phyloP scores from a whole-genome alignment of 2,113 vertebrate genomes.

The Ranitomeya variabilis region DNA sequence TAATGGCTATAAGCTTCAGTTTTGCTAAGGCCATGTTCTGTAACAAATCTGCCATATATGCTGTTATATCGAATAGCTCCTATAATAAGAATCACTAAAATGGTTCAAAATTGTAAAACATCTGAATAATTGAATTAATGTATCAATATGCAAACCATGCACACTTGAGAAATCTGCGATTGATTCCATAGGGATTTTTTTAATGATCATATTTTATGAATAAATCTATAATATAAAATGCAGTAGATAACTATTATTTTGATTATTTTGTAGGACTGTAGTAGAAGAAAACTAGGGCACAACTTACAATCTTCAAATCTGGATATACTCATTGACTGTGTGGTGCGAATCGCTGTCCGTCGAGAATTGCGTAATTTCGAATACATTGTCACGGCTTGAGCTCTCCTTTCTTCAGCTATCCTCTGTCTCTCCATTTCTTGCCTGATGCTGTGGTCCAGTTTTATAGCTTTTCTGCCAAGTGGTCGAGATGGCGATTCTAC shows the following conservation, averaged over 20 bases:
- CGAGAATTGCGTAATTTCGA: slow-evolving; percentile 67
- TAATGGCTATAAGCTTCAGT: no score
- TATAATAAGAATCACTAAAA: no score
- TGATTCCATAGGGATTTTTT: no score
- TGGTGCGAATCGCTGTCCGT: not conserved
- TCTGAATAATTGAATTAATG: no score
- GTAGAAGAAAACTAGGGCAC: not conserved
- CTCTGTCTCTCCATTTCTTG: not conserved
- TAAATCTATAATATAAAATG: no score
- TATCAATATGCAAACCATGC: no score
- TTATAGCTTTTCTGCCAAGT: not conserved
- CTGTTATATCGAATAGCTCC: no score
- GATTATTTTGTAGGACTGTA: not conserved
- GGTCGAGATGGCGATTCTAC: slow-evolving; percentile 20
- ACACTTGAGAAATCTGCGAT: no score
- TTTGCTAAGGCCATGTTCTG: no score
- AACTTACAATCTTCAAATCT: slow-evolving; percentile 72
- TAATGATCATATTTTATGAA: no score
- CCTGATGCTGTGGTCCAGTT: slow-evolving; percentile 43
- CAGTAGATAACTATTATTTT: not conserved
- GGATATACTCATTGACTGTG: slow-evolving; percentile 57
- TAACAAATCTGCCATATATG: no score
- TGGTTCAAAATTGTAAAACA: no score
- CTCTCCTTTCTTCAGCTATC: slow-evolving; percentile 63
- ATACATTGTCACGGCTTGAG: slow-evolving; percentile 65